phyloP scores from a whole-genome alignment of 2,797 vertebrate genomes.

The Hydrophis major region DNA sequence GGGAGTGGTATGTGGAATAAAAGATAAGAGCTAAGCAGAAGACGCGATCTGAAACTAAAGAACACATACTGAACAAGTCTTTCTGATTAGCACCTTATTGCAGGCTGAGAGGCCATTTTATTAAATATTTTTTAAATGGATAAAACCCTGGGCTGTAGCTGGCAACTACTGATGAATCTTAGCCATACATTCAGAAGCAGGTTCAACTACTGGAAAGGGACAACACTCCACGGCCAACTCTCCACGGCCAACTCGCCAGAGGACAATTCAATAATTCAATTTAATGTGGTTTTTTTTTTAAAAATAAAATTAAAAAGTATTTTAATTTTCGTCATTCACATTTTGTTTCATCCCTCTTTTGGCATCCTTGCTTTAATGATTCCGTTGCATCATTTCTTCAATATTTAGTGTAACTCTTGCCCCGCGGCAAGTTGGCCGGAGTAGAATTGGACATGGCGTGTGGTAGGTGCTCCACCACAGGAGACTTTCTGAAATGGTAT shows the following conservation, averaged over 20 bases:
- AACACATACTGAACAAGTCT: neutral
- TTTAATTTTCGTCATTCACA: neutral
- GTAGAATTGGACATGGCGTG: too few species aligned
- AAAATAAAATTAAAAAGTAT: neutral
- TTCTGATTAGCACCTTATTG: neutral
- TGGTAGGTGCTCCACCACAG: too few species aligned
- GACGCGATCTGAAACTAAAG: neutral
- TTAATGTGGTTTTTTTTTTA: neutral
- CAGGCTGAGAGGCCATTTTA: neutral
- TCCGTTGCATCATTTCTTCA: too few species aligned
- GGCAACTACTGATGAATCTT: neutral
- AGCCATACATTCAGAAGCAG: neutral
- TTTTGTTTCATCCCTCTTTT: neutral
- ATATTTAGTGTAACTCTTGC: too few species aligned
- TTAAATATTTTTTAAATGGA: slow-evolving; percentile 23
- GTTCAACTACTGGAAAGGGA: neutral
- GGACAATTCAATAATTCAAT: neutral
- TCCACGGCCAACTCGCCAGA: neutral
- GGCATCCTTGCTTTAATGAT: neutral
- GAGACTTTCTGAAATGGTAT: too few species aligned
- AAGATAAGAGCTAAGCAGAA: neutral
- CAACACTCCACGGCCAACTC: neutral
- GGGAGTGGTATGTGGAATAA: neutral
- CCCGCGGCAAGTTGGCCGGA: too few species aligned
- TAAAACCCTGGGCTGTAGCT: neutral